Evolutionary conservation across 2,888 invertebrate species (phyloP), one percentile per base, ranked within the genome.

Genomic region (Petrophora chlorosata): DNA sequence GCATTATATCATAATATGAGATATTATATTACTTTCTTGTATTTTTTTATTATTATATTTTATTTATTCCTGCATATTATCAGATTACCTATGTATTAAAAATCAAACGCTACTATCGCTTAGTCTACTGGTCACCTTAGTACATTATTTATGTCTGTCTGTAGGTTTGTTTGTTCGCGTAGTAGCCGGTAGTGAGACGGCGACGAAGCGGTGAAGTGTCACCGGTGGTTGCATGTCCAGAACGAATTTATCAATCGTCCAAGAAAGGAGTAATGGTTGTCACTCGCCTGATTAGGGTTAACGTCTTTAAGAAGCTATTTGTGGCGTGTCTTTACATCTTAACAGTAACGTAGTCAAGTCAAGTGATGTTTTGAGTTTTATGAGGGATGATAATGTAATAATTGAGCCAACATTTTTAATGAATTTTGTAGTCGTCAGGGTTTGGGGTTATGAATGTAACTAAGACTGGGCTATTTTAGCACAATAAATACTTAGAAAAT

Each of bases 171-270:
- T 40, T 25, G 26, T 19, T 30, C 5, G 23, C 33, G 9, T 33
- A 45, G 47, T 42, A 48, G 43, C 39, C 40, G 50, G 60, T 55
- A 43, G 56, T 41, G 12, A n/a, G n/a, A 7, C 42, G 53, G 46
- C 49, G 48, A 42, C 58, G 63, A 65, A 62, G 60, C 64, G 59
- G 74, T 85, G 85, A 87, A 83, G 82, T 85, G 88, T 88, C 87
- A 76, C 79, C 70, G 86, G 85, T 90, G 86, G 85, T 90, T 79
- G 90, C 90, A 89, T 90, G 90, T 85, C 82, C 71, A 67, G 73
- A 63, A 73, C 67, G 81, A 82, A 85, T 89, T 86, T 88, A 89
- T 89, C 87, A 89, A 86, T 85, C 81, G 79, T 62, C 40, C 60
- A 56, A 65, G 71, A 76, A 47, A 34, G 40, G 83, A 83, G 85